Percentiles rank a stretch among this genome's conserved stretches.
Evolutionary conservation across 1,140 invertebrate species (phyloP).

Genomic region (Eurytemora carolleeae): DNA sequence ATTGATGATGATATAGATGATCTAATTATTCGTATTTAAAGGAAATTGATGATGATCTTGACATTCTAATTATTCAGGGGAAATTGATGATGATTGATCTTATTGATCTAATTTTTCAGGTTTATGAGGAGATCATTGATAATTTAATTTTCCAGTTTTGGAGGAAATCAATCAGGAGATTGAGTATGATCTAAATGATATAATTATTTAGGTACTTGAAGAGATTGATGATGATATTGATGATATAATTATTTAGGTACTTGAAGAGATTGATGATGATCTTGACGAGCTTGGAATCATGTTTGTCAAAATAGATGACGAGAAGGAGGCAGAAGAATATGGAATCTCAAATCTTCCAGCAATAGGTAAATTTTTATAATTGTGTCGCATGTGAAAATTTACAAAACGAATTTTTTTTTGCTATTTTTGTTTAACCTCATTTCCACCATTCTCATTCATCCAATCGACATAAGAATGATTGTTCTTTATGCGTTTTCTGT

Average conservation of each 20-base stretch:
- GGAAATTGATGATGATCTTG: neutral
- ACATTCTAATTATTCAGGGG: neutral
- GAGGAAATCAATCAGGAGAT: neutral
- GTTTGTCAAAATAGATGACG: constrained; percentile 61
- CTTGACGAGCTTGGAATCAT: constrained; percentile 70
- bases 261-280: constrained; percentile 82
- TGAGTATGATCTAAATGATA: neutral
- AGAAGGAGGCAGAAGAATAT: constrained; percentile 67
- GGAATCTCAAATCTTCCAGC: constrained; percentile 73
- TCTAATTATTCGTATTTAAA: too few relatives aligned
- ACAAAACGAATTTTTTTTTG: too few relatives aligned
- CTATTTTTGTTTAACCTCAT: too few relatives aligned
- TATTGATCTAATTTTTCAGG: neutral
- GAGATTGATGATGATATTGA: constrained; percentile 81
- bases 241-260: constrained; percentile 59
- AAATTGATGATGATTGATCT: neutral
- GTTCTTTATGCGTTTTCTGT: too few relatives aligned
- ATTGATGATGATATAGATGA: too few relatives aligned
- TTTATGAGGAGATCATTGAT: neutral
- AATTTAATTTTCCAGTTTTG: neutral
- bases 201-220: constrained; percentile 34
- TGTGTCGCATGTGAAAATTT: too few relatives aligned
- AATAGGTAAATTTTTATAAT: constrained; percentile 33
- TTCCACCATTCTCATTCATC: too few relatives aligned
- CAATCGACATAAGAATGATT: too few relatives aligned